These are phyloP conservation scores for Heliconius hewitsoni DNA, from an alignment of 1,140 invertebrate species.

Conservation along the genomic window DNA sequence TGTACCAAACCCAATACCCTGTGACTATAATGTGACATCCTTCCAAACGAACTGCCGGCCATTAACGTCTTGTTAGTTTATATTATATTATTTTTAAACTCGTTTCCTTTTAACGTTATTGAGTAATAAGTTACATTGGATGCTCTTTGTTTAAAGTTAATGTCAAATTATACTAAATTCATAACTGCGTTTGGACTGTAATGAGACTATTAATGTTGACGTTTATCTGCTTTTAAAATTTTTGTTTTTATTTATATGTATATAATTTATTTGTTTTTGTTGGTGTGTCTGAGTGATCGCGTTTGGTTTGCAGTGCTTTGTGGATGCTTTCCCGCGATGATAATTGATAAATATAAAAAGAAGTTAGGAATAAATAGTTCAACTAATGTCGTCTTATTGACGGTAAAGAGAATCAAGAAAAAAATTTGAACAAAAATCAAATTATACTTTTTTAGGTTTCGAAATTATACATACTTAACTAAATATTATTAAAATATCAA, in stretches of 20 bases:
- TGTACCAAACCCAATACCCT: constrained; percentile 47
- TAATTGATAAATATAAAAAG: too few species aligned
- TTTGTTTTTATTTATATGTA: not conserved
- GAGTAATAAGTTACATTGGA: constrained; percentile 24
- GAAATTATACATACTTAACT: too few species aligned
- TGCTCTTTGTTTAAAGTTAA: constrained; percentile 29
- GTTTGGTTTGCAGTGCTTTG: too few species aligned
- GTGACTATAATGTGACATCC: constrained; percentile 59
- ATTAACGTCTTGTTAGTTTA: constrained; percentile 55
- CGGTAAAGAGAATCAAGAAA: too few species aligned
- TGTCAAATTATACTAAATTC: constrained; percentile 3
- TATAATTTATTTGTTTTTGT: not conserved
- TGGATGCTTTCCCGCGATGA: too few species aligned
- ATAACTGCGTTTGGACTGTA: constrained; percentile 2
- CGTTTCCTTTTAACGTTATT: constrained; percentile 23
- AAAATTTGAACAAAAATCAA: too few species aligned
- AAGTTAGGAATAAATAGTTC: too few species aligned
- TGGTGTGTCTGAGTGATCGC: too few species aligned
- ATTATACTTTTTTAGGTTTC: too few species aligned
- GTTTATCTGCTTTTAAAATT: not conserved
- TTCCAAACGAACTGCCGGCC: constrained; percentile 53
- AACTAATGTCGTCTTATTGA: too few species aligned
- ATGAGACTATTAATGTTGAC: not conserved
- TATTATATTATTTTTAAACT: constrained; percentile 36
- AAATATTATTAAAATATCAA: too few species aligned